These are phyloP conservation scores for Actias luna DNA, from an alignment of 2,888 invertebrate genomes.

Conservation along the genomic window DNA sequence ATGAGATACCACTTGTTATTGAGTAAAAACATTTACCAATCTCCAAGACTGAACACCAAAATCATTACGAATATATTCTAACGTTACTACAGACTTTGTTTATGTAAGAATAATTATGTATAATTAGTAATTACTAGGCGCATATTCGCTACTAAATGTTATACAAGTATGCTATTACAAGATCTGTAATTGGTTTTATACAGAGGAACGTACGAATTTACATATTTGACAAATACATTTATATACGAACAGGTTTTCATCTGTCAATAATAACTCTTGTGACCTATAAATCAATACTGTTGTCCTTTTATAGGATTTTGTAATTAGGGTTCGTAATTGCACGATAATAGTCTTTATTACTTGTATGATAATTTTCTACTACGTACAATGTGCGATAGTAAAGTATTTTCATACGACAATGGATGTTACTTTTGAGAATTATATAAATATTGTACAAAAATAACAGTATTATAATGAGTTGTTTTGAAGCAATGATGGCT, in stretches of 20 bases:
- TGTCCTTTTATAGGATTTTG: too few relatives aligned
- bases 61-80: neutral
- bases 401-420: too few relatives aligned
- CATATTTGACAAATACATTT: neutral
- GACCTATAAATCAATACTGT: too few relatives aligned
- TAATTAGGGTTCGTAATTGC: too few relatives aligned
- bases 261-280: neutral
- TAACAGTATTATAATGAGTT: too few relatives aligned
- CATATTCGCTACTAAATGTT: neutral
- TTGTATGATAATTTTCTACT: too few relatives aligned
- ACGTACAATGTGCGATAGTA: too few relatives aligned
- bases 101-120: neutral
- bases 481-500: too few relatives aligned
- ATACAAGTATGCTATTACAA: neutral
- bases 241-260: neutral
- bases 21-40: neutral
- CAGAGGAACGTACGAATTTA: neutral
- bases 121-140: neutral
- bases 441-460: too few relatives aligned
- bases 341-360: too few relatives aligned
- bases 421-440: too few relatives aligned
- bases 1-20: too few relatives aligned
- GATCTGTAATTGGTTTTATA: neutral
- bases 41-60: neutral
- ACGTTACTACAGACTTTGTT: neutral